phyloP scores from a whole-genome alignment of 2,113 vertebrate species.

The Ailurus styani region DNA sequence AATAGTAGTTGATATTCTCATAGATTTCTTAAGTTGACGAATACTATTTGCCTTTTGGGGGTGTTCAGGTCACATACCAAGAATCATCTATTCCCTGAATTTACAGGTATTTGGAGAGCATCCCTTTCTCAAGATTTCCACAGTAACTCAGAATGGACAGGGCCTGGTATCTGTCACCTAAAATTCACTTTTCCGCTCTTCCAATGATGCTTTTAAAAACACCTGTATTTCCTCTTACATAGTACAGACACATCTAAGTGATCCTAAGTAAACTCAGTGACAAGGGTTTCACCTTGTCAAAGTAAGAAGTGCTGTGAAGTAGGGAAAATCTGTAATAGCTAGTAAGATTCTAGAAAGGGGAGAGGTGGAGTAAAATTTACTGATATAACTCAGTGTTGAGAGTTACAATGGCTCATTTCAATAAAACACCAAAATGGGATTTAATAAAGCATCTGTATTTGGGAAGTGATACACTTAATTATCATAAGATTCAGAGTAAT shows the following conservation, averaged over 20 bases:
- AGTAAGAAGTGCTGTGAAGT: not conserved
- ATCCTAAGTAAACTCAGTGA: not conserved
- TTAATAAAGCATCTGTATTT: not conserved
- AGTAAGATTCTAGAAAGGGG: not conserved
- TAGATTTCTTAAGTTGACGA: not conserved
- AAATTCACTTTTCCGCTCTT: not conserved
- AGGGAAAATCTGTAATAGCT: not conserved
- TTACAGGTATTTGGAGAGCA: not conserved
- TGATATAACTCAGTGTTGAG: not conserved
- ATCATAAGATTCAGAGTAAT: not conserved
- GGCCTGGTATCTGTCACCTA: not conserved
- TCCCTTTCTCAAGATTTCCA: not conserved
- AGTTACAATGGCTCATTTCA: not conserved
- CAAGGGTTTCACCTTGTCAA: not conserved
- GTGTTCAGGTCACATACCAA: not conserved
- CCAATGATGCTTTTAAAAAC: not conserved
- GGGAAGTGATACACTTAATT: not conserved
- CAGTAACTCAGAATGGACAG: not conserved
- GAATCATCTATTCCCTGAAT: not conserved
- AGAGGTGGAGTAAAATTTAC: not conserved
- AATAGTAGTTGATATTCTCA: not conserved
- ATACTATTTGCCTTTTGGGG: not conserved
- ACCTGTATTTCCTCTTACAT: not conserved
- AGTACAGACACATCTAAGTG: not conserved
- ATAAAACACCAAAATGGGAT: constrained; percentile 4